phyloP scores from a whole-genome alignment of 2,888 invertebrate species.

The Pyrgus malvae region DNA sequence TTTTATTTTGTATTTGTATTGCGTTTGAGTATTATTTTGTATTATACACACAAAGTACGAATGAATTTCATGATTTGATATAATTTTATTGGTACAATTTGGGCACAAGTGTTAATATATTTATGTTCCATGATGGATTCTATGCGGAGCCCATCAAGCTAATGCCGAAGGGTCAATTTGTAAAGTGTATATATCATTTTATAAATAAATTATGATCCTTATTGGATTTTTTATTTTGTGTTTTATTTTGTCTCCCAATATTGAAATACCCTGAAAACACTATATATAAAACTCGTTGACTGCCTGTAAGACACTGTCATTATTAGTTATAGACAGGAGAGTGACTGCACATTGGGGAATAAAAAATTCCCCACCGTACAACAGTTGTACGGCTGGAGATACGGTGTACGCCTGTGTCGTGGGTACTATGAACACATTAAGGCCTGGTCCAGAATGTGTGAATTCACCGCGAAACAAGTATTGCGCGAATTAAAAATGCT shows the following conservation, averaged over 20 bases:
- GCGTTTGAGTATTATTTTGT: conserved; percentile 1
- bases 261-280: too few species aligned
- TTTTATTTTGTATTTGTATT: conserved; percentile 5
- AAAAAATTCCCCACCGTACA: too few species aligned
- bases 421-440: too few species aligned
- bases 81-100: conserved; percentile 7
- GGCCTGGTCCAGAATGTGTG: too few species aligned
- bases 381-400: too few species aligned
- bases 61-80: conserved; percentile 1
- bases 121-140: conserved; percentile 28
- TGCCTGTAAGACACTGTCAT: too few species aligned
- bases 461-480: too few species aligned
- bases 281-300: too few species aligned
- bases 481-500: too few species aligned
- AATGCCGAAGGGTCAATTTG: conserved; percentile 71
- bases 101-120: conserved; percentile 25
- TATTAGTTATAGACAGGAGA: too few species aligned
- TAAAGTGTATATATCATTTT: conserved; percentile 79
- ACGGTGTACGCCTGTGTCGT: too few species aligned
- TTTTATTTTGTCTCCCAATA: conserved; percentile 46
- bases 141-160: conserved; percentile 51
- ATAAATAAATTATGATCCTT: conserved; percentile 78
- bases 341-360: too few species aligned
- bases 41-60: background rate
- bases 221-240: conserved; percentile 66